Conservation (phyloP, 2,888 invertebrate species). For the Amphipoea oculea region DNA sequence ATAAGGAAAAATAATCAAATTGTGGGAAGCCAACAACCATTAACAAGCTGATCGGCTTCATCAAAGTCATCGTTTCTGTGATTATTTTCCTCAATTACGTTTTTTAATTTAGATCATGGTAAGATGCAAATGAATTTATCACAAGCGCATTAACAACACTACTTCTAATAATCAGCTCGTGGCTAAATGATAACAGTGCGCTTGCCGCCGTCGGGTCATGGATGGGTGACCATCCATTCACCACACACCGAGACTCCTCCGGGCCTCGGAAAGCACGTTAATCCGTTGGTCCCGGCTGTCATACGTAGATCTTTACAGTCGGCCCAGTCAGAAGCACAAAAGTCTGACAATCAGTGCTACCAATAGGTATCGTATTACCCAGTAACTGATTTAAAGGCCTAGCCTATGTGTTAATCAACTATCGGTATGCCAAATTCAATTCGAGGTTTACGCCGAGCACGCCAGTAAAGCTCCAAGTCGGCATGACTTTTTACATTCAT, state of each 20-base stretch:
- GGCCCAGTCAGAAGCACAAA: neutral
- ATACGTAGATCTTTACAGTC: neutral
- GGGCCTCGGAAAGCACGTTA: neutral
- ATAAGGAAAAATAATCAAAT: neutral
- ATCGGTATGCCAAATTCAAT: no score
- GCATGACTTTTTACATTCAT: no score
- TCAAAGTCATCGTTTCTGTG: neutral
- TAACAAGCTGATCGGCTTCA: neutral
- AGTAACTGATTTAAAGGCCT: neutral
- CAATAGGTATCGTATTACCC: neutral
- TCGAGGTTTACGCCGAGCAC: no score
- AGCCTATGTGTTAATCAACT: no score
- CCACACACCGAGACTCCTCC: neutral
- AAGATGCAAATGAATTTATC: neutral
- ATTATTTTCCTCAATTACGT: constrained; percentile 20
- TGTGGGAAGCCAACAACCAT: neutral
- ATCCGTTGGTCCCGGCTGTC: neutral
- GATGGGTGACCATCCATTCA: neutral
- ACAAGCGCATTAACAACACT: neutral
- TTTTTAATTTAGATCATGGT: constrained; percentile 19
- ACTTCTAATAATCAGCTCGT: neutral
- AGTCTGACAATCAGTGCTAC: neutral
- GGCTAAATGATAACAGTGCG: neutral
- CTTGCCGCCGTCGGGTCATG: no score
- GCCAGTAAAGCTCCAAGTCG: no score